These are phyloP conservation scores for Lepidurus packardi DNA, from an alignment of 1,140 invertebrate genomes.

Conservation along the genomic window DNA sequence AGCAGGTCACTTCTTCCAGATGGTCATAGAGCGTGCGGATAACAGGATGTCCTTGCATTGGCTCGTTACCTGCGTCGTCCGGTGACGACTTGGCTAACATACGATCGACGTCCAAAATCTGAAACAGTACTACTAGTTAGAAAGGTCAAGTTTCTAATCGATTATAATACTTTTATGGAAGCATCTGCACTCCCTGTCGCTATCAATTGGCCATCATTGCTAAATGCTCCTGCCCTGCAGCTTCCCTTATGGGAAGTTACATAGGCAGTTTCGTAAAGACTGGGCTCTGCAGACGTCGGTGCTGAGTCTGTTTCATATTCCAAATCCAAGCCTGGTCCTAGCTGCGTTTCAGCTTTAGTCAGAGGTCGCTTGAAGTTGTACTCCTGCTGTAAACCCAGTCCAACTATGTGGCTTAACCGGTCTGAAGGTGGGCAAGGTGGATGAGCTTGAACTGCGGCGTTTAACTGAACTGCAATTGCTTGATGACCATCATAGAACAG, in stretches of 20 bases:
- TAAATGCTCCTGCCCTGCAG: conserved; percentile 91
- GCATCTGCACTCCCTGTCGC: conserved; percentile 97
- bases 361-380: conserved; percentile 51
- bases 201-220: conserved; percentile 87
- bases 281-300: conserved; percentile 83
- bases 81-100: conserved; percentile 93
- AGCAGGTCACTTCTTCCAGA: conserved; percentile 90
- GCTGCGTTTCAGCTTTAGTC: conserved; percentile 53
- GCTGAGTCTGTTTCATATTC: conserved; percentile 93
- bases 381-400: conserved; percentile 79
- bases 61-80: conserved; percentile 66
- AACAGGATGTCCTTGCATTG: conserved; percentile 89
- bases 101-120: conserved; percentile 93
- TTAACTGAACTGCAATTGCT: conserved; percentile 73
- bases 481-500: conserved; percentile 90
- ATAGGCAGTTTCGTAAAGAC: conserved; percentile 95
- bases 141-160: background rate
- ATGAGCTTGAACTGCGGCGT: conserved; percentile 74
- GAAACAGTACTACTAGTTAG: conserved; percentile 16
- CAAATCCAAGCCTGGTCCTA: conserved; percentile 72
- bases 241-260: conserved; percentile 97
- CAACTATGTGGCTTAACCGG: conserved; percentile 74
- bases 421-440: conserved; percentile 93
- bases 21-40: conserved; percentile 98
- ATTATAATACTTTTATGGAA: conserved; percentile 75